Conservation (phyloP, 2,113 vertebrate species). For the Grammatotria lemairii region DNA sequence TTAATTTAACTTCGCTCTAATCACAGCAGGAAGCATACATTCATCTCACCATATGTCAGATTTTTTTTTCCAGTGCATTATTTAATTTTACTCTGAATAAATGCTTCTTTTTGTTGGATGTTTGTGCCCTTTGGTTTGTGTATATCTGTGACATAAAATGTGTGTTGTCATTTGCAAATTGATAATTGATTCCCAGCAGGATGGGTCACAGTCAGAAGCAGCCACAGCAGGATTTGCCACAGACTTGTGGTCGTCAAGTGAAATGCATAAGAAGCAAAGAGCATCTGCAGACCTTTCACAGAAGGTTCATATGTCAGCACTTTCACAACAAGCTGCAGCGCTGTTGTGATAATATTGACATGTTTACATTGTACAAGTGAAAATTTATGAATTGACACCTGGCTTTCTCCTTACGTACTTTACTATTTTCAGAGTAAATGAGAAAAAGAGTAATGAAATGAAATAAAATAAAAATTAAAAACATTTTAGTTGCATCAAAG, state of each 20-base stretch:
- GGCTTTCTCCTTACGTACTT: not conserved
- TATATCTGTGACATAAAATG: not conserved
- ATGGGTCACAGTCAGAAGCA: not conserved
- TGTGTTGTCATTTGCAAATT: not conserved
- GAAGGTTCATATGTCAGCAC: not conserved
- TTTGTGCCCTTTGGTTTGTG: not conserved
- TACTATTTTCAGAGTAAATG: not conserved
- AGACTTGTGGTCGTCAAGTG: not conserved
- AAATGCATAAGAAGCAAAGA: not conserved
- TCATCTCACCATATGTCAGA: not conserved
- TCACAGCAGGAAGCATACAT: not conserved
- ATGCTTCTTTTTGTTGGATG: not conserved
- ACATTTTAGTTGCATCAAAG: not conserved
- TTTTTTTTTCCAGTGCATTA: not conserved
- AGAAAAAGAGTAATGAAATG: not conserved
- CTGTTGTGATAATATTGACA: not conserved
- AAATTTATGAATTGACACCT: not conserved
- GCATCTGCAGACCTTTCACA: not conserved
- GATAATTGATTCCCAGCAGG: slow-evolving; percentile 19
- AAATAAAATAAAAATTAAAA: not conserved
- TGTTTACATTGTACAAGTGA: not conserved
- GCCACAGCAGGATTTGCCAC: not conserved
- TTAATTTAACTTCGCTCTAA: not conserved
- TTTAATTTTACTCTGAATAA: not conserved
- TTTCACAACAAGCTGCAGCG: not conserved